Percentiles rank a stretch among this genome's conserved stretches.
Conservation (phyloP, 2,113 vertebrate genomes). For the Clarias macrocephalus region DNA sequence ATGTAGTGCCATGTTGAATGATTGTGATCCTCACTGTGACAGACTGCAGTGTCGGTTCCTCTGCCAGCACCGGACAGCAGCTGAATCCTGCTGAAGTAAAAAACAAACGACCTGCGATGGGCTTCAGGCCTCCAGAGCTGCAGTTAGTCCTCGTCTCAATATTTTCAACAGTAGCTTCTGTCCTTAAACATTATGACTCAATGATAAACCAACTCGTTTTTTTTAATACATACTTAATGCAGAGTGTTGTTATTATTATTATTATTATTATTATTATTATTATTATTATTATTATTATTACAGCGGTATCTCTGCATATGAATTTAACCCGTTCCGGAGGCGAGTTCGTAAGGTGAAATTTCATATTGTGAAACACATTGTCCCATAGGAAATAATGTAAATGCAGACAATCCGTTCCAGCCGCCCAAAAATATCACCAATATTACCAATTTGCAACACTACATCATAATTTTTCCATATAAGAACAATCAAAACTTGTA, state of each 20-base stretch:
- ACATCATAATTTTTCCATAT: too few species aligned
- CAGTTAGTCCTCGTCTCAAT: not conserved
- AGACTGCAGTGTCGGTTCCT: constrained; percentile 1
- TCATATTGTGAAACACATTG: too few species aligned
- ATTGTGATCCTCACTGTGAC: constrained; percentile 28
- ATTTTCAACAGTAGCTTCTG: not conserved
- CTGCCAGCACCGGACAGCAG: constrained; percentile 12
- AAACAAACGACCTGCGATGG: not conserved
- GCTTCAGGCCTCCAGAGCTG: not conserved
- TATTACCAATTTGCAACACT: too few species aligned
- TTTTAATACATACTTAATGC: not conserved
- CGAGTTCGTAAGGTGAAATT: too few species aligned
- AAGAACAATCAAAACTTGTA: too few species aligned
- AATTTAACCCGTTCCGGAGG: too few species aligned
- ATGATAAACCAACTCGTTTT: not conserved
- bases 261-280: not conserved
- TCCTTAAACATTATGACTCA: not conserved
- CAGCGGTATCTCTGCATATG: too few species aligned
- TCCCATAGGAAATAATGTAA: too few species aligned
- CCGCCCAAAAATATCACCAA: too few species aligned
- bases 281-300: not conserved
- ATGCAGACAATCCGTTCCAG: too few species aligned
- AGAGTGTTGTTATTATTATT: not conserved
- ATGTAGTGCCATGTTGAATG: constrained; percentile 25
- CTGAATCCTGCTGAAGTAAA: constrained; percentile 17